Conservation (phyloP, 2,113 vertebrate species). For the Platysteira castanea region DNA sequence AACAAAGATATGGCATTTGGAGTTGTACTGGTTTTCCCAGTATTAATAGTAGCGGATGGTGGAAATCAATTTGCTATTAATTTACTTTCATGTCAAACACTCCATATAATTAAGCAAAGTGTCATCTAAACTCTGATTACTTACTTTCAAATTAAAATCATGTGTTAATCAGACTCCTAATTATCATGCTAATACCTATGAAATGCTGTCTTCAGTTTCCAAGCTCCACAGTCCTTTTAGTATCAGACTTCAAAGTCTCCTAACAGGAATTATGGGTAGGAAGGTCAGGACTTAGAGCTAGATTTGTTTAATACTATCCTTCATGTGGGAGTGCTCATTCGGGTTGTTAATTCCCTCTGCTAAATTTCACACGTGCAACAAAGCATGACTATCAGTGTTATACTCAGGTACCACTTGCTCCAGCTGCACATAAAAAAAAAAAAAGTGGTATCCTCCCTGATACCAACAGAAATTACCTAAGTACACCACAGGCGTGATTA, state of each 20-base stretch:
- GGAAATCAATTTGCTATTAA: slow-evolving; percentile 53
- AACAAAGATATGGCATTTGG: background rate
- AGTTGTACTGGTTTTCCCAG: background rate
- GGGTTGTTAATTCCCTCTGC: slow-evolving; percentile 27
- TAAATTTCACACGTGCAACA: background rate
- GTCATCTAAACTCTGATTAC: slow-evolving; percentile 58
- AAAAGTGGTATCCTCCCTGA: background rate
- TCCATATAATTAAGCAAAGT: slow-evolving; percentile 58
- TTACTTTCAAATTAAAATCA: slow-evolving; percentile 53
- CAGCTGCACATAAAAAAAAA: background rate
- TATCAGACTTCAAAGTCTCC: slow-evolving; percentile 46
- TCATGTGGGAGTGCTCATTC: background rate
- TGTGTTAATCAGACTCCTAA: slow-evolving; percentile 29
- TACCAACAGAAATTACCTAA: background rate
- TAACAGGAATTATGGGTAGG: slow-evolving; percentile 30
- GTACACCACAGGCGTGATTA: background rate
- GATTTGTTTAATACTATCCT: slow-evolving; percentile 45
- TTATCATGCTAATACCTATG: slow-evolving; percentile 52
- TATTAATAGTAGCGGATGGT: slow-evolving; percentile 30
- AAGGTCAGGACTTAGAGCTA: slow-evolving; percentile 30
- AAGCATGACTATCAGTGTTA: background rate
- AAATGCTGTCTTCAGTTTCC: slow-evolving; percentile 19
- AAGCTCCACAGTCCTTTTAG: background rate
- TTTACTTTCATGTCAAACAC: slow-evolving; percentile 60
- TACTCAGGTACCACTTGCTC: background rate